Base-by-base conservation (phyloP, 2,797 vertebrate genomes). In the Etheostoma perlongum region DNA sequence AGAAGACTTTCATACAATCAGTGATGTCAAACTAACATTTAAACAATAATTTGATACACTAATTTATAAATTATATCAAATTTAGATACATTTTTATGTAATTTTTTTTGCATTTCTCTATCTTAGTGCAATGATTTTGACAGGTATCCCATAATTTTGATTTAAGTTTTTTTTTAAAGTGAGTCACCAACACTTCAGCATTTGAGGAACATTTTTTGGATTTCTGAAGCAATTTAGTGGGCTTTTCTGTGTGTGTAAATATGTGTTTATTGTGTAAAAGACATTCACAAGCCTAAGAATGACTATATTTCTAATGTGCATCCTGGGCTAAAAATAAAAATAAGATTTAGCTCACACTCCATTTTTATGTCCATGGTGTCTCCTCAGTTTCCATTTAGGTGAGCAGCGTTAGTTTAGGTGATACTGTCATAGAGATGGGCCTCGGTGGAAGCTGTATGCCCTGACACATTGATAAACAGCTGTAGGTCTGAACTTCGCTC, bases 381-480 rank as follows among this genome's bases (percentile, higher is more conserved):
- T 68, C 70, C 15, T 25, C 60, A 2, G 57, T 44, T 47, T 55
- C 13, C 55, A 27, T 18, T 25, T 40, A 59, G 40, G 61, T 30
- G 53, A 53, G 49, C 48, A 55, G n/a, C 58, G 60, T 72, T 19
- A 57, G 18, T 19, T 48, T 52, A 36, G 63, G 65, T 30, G 54
- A 62, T 65, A 6, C 16, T 3, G 40, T 42, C 19, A 10, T 13
- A 66, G 62, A 78, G 62, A 58, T 7, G 0, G 63, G 66, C 65
- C 74, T 68, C 12, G 2, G 68, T 59, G 61, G 77, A 54, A 15
- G 25, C 73, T 58, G 66, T 12, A 8, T 74, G 60, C 77, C 55
- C 82, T 84, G 92, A 89, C 91, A 91, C 83, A 78, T 86, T 94
- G 92, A 94, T 88, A 83, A 93, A 92, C 87, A 89, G 85, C 85